Base-by-base conservation (phyloP, 2,113 vertebrate genomes). In the Entomyzon cyanotis region DNA sequence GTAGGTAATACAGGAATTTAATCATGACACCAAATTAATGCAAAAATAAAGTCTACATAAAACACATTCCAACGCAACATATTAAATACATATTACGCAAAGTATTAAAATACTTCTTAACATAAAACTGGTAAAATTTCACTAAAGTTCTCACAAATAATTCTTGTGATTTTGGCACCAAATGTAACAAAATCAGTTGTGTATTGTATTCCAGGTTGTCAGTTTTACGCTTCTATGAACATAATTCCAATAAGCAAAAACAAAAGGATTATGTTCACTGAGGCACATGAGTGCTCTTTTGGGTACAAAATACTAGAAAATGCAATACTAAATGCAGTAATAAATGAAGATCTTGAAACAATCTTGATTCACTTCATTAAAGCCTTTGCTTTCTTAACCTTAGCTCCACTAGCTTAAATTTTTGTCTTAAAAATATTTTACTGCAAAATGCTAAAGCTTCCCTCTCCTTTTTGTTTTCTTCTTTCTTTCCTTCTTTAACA, bases 261-360 rank as follows among this genome's bases (percentile, higher is more conserved):
- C 46, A 84, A 81, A 67, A 88, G 60, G 87, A 96, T 93, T 90
- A 69, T 76, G 50, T 58, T 93, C 81, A 89, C 37, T 59, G 76
- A 69, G 47, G 82, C 75, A 86, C 12, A 89, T 22, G 1, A 87
- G 52, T 27, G 28, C 37, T 65, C 58, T 84, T 81, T 59, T 69
- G 50, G 70, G 39, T 69, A 93, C 33, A 31, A 91, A 96, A 84
- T 53, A 60, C 56, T 71, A 65, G 6, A 35, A 84, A 85, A 92
- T 16, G 21, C 21, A 62, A 60, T 47, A 52, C 4, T 24, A 67
- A 74, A 59, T 30, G 28, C 37, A 89, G n/a, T 20, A 73, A 35
- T 7, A 79, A 73, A 64, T 5, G 2, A 94, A 78, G 9, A 60
- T 44, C 19, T n/a, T 8, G 7, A 64, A 74, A 77, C 24, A 65